Base-by-base conservation (phyloP, 2,113 vertebrate genomes). In the Amia ocellicauda region DNA sequence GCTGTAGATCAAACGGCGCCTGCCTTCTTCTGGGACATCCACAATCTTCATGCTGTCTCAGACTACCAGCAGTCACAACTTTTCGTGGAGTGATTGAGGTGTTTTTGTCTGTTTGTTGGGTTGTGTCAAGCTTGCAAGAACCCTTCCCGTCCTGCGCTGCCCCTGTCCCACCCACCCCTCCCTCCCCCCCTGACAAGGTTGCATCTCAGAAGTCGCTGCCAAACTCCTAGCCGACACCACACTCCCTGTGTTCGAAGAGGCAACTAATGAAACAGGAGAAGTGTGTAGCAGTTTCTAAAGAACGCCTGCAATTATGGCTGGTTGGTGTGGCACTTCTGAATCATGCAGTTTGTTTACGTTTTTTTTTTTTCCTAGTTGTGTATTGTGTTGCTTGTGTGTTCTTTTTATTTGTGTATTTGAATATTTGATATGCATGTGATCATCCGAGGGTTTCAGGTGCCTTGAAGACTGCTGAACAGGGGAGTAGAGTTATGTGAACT, bases 71-170 rank as follows among this genome's bases (percentile, higher is more conserved):
- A 93, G 92, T 93, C 96, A 98, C 92, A 96, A 93, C 91, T 98
- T 98, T 92, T 95, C 96, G 83, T 98, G 96, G 97, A 99, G 88
- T 93, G 94, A 98, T 92, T 97, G 95, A 99, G 95, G 97, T 99
- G 94, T 89, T 91, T 88, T 87, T 90, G 77, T 70, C 83, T 63
- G 68, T 51, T 74, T 75, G 66, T 58, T 70, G 73, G 76, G 73
- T 81, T 82, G 75, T 36, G 31, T 36, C 31, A 36, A 11, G n/a
- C 73, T 60, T 69, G 68, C 68, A 54, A 79, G 71, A 78, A 70
- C 69, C 49, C 50, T 60, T 55, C 42, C 22, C 59, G 67, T 78
- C 62, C 64, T 73, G 78, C 77, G n/a, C 53, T 72, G 72, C 74
- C 78, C 58, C 57, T 74, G 52, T 78, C 55, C 66, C 63, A 27